phyloP scores from a whole-genome alignment of 2,888 invertebrate species.

The Griposia aprilina region DNA sequence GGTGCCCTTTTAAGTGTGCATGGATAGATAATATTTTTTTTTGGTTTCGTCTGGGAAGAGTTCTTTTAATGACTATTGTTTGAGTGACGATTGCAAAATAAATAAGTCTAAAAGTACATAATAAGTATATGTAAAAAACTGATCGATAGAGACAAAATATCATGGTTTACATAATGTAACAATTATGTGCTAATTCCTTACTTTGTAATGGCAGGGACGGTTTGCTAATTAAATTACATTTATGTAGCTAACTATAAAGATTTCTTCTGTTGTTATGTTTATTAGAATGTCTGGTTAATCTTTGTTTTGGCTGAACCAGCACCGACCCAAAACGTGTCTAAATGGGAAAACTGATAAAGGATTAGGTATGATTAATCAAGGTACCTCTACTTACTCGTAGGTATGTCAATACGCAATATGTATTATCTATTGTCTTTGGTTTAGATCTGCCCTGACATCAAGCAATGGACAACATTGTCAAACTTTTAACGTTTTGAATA shows the following conservation, averaged over 20 bases:
- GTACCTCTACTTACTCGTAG: neutral
- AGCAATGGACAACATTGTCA: too few species aligned
- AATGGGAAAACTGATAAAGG: too few species aligned
- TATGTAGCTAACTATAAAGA: constrained; percentile 18
- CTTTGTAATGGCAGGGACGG: neutral
- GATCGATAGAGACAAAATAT: neutral
- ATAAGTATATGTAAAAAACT: neutral
- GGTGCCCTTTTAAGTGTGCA: too few species aligned
- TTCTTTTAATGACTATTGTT: neutral
- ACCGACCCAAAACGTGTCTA: too few species aligned
- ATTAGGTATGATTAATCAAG: neutral
- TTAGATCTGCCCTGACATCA: too few species aligned
- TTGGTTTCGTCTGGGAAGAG: too few species aligned
- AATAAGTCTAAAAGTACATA: neutral
- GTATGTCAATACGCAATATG: too few species aligned
- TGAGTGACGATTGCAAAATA: neutral
- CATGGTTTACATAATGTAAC: neutral
- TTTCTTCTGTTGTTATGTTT: neutral
- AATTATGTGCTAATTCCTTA: constrained; percentile 22
- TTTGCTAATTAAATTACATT: constrained; percentile 43
- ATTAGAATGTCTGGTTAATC: neutral
- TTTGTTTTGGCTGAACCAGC: neutral
- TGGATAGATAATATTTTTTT: neutral
- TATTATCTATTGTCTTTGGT: too few species aligned
- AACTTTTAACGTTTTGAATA: too few species aligned